Evolutionary conservation across 2,113 vertebrate species (phyloP), one percentile per base, ranked within the genome.

Genomic region (Limanda limanda): DNA sequence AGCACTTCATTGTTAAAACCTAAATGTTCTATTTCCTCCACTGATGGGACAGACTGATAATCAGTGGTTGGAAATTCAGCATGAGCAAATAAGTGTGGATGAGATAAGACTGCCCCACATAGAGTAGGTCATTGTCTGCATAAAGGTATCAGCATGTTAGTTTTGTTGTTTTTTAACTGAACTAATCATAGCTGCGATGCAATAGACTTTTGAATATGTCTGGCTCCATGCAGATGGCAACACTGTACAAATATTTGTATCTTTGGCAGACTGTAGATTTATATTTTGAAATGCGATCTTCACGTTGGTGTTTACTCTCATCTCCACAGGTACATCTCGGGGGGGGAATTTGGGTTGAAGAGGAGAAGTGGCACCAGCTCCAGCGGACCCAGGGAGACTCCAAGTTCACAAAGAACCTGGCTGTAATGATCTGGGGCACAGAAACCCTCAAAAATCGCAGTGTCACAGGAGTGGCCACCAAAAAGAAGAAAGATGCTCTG

Each of bases 371-470:
- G 98, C 97, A 99, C 92, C 98, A 99, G 92, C 95, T 99, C 64
- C 97, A 99, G 93, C 95, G 97, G 72, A 99, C 98, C 88, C 98
- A 99, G 95, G 98, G 98, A 92, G 98, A 99, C 92, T 99, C 98
- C 86, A 99, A 99, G 94, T 99, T 98, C 94, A 99, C 98, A 86
- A 99, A 99, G 95, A 99, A 99, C 94, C 94, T 99, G 92, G 98
- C 98, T 59, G 98, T 99, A 76, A 99, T 99, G 97, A 99, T 99
- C 92, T 99, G 98, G 98, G 98, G 98, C 90, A 98, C 98, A 78
- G 98, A 99, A 94, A 98, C 98, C 86, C 96, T 99, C 71, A 99
- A 99, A 94, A 99, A 99, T 93, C 96, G 98, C 82, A 99, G 98
- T 64, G 98, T 99, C 82, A 99, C 98, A 62, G 98, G 98, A 83